phyloP scores from a whole-genome alignment of 1,140 invertebrate species.

The Harpegnathos saltator region DNA sequence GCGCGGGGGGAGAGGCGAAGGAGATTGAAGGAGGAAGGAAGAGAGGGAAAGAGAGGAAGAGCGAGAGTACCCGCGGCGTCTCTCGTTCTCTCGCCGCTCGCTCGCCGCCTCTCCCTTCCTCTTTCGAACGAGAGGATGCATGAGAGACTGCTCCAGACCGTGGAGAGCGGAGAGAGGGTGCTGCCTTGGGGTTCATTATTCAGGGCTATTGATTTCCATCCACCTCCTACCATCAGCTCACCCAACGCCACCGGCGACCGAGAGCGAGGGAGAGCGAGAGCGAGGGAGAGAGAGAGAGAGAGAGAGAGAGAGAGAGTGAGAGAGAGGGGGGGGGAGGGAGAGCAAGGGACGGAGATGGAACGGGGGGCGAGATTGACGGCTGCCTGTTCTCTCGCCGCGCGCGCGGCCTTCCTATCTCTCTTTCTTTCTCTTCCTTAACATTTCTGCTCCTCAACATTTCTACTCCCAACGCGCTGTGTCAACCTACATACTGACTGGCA shows the following conservation, averaged over 20 bases:
- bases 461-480: constrained; percentile 67
- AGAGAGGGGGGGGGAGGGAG: constrained; percentile 61
- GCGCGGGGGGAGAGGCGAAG: constrained; percentile 47
- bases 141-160: constrained; percentile 78
- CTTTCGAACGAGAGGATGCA: constrained; percentile 77
- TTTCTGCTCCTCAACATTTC: constrained; percentile 62
- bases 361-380: constrained; percentile 79
- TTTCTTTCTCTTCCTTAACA: constrained; percentile 55
- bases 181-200: constrained; percentile 85
- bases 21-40: constrained; percentile 62
- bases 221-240: constrained; percentile 79
- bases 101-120: constrained; percentile 65
- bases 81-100: constrained; percentile 20
- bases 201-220: constrained; percentile 85
- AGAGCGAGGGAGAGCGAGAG: constrained; percentile 64
- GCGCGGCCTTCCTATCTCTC: constrained; percentile 49
- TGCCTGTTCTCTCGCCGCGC: constrained; percentile 71
- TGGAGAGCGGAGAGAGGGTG: constrained; percentile 76
- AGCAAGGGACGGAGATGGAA: constrained; percentile 62
- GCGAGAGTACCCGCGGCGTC: constrained; percentile 28
- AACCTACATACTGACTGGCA: constrained; percentile 76
- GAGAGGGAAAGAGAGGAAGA: constrained; percentile 57
- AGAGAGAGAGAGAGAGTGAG: constrained; percentile 63
- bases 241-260: constrained; percentile 79
- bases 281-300: no score